Conservation (phyloP, 2,113 vertebrate genomes). For the Ivindomyrus marchei region DNA sequence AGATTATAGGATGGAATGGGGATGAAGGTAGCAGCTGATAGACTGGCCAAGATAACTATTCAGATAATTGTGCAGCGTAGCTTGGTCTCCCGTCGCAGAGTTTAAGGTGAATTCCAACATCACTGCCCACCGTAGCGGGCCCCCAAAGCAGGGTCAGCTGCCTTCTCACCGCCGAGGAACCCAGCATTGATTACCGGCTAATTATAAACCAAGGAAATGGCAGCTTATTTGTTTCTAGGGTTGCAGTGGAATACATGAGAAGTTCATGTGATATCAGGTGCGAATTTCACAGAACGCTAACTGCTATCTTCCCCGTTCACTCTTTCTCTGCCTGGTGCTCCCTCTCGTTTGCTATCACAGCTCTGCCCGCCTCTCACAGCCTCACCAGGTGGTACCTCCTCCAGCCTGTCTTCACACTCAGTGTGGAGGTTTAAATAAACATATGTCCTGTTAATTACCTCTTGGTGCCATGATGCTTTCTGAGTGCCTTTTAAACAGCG, state of each 20-base stretch:
- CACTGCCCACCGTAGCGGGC: not conserved
- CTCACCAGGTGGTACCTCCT: constrained; percentile 53
- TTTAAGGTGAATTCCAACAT: not conserved
- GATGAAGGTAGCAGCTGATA: not conserved
- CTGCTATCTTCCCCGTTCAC: constrained; percentile 39
- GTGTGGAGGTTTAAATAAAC: constrained; percentile 58
- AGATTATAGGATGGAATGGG: not conserved
- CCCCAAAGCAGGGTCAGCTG: constrained; percentile 43
- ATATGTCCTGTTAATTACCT: constrained; percentile 67
- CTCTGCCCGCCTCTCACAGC: constrained; percentile 52
- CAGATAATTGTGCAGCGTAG: not conserved
- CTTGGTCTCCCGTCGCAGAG: not conserved
- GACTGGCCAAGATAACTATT: not conserved
- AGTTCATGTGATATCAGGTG: constrained; percentile 56
- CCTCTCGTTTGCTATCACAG: not conserved
- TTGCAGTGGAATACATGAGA: constrained; percentile 65
- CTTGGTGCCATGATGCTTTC: constrained; percentile 32
- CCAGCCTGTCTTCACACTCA: constrained; percentile 58
- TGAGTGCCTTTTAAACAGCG: constrained; percentile 40
- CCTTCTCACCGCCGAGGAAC: constrained; percentile 46
- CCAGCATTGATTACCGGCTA: constrained; percentile 66
- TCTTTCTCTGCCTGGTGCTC: constrained; percentile 17
- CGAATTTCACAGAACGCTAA: constrained; percentile 57
- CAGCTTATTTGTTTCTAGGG: constrained; percentile 64
- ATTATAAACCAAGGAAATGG: constrained; percentile 67